A percentile compares a stretch with the other conserved stretches of the same genome.
These are phyloP conservation scores for Tribolium freemani DNA, from an alignment of 2,888 invertebrate species.

Conservation along the genomic window DNA sequence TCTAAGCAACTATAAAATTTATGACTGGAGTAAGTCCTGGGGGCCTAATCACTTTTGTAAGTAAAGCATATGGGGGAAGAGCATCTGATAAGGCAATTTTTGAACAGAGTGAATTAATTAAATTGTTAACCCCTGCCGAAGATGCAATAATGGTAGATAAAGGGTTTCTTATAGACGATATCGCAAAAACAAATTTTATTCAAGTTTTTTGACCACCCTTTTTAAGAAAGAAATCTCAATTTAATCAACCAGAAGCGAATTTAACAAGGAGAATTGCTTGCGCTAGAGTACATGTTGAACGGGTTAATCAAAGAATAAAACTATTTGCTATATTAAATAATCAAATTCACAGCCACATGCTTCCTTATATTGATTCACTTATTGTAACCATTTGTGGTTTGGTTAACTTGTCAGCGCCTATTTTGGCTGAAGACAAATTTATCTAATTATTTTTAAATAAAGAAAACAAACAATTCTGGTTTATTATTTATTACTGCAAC, in stretches of 20 bases:
- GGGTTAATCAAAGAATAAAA: constrained; percentile 43
- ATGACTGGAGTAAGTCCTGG: constrained; percentile 50
- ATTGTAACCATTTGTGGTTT: background rate
- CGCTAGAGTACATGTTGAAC: constrained; percentile 47
- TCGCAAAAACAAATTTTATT: constrained; percentile 41
- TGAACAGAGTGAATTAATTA: constrained; percentile 45
- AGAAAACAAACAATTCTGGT: no score
- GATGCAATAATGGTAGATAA: constrained; percentile 32
- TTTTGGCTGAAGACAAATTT: no score
- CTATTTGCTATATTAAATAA: constrained; percentile 38
- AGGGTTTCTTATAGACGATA: constrained; percentile 51
- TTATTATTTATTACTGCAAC: no score
- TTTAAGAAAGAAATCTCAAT: constrained; percentile 42
- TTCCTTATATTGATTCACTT: constrained; percentile 13
- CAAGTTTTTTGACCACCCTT: constrained; percentile 45
- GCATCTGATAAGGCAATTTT: constrained; percentile 49
- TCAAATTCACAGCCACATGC: constrained; percentile 17
- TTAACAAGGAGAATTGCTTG: constrained; percentile 41
- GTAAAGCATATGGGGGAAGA: constrained; percentile 49
- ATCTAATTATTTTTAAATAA: no score
- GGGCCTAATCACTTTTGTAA: constrained; percentile 49
- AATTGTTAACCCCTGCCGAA: constrained; percentile 30
- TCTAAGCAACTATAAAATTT: constrained; percentile 47
- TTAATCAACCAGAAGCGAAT: constrained; percentile 33
- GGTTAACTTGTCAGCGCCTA: no score